phyloP scores from a whole-genome alignment of 2,797 vertebrate species.

The Prunella strophiata region DNA sequence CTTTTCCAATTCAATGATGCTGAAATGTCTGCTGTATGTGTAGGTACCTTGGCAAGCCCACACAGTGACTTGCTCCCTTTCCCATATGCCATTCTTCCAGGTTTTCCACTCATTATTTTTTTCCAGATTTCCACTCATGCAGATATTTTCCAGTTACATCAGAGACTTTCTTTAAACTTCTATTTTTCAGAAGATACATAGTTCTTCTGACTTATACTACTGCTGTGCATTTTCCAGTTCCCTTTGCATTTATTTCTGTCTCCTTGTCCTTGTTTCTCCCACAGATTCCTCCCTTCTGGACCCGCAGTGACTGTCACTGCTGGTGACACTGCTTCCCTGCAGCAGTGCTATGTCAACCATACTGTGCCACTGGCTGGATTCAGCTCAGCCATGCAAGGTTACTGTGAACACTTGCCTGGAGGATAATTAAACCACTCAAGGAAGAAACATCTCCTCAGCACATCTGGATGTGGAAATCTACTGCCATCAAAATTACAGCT shows the following conservation, averaged over 20 bases:
- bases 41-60: background rate
- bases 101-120: background rate
- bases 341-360: background rate
- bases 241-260: background rate
- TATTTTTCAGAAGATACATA: background rate
- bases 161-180: background rate
- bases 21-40: background rate
- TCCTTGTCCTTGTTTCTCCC: slow-evolving; percentile 9
- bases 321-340: background rate
- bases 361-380: slow-evolving; percentile 20
- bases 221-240: background rate
- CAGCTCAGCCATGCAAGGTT: slow-evolving; percentile 21
- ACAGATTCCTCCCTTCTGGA: slow-evolving; percentile 20
- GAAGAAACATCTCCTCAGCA: slow-evolving; percentile 16
- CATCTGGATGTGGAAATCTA: slow-evolving; percentile 26
- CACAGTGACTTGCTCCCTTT: background rate
- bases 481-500: slow-evolving; percentile 23
- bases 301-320: background rate
- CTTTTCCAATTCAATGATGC: background rate
- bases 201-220: background rate
- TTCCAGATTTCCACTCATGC: background rate
- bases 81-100: background rate
- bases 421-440: slow-evolving; percentile 31
- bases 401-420: background rate
- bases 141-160: background rate